These are phyloP conservation scores for Agrotis ipsilon DNA, from an alignment of 2,888 invertebrate species.

Conservation along the genomic window DNA sequence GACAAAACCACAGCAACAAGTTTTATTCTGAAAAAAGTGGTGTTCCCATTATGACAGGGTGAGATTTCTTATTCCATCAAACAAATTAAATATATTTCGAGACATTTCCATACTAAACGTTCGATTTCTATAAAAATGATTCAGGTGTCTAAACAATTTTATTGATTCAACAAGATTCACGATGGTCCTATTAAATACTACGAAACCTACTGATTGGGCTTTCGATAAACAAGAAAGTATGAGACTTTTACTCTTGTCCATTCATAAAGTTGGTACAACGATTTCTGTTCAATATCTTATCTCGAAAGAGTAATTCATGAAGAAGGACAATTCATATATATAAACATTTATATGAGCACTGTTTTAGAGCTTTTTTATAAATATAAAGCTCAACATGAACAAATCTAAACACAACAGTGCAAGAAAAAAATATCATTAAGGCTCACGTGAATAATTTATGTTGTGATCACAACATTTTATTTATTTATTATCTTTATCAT, in stretches of 20 bases:
- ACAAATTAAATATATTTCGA: neutral
- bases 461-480: too few relatives aligned
- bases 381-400: neutral
- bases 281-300: neutral
- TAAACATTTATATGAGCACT: neutral
- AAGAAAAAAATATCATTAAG: too few relatives aligned
- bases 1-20: neutral
- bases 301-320: neutral
- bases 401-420: neutral
- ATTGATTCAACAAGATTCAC: too few relatives aligned
- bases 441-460: too few relatives aligned
- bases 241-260: neutral
- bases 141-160: too few relatives aligned
- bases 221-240: neutral
- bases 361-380: too few relatives aligned
- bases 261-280: neutral
- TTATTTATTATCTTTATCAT: too few relatives aligned
- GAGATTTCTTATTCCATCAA: neutral
- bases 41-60: neutral
- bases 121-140: too few relatives aligned
- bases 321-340: neutral
- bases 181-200: neutral
- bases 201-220: slow-evolving; percentile 2
- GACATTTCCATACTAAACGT: too few relatives aligned
- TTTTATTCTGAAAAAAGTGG: neutral